These are phyloP conservation scores for Vireo altiloquus DNA, from an alignment of 2,113 vertebrate species.

Conservation along the genomic window DNA sequence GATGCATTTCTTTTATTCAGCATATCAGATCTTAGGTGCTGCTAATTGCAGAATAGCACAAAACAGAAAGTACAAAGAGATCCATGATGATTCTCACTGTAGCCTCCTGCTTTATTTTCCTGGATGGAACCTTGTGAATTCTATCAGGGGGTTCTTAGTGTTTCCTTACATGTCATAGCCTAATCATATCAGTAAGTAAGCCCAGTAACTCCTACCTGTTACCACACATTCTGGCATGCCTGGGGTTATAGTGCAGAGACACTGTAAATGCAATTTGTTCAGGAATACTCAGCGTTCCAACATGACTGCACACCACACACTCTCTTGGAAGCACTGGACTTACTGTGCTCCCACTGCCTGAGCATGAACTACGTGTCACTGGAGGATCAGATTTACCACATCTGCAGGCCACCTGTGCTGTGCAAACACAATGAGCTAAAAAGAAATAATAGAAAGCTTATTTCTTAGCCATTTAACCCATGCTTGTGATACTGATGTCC, in stretches of 20 bases:
- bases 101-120: background rate
- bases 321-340: background rate
- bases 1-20: background rate
- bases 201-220: background rate
- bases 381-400: constrained; percentile 25
- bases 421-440: background rate
- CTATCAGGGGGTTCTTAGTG: background rate
- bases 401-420: constrained; percentile 37
- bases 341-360: fast-evolving
- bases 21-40: background rate
- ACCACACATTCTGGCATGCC: background rate
- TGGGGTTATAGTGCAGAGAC: background rate
- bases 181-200: background rate
- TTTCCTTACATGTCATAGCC: background rate
- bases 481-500: background rate
- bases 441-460: background rate
- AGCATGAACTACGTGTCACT: background rate
- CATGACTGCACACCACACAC: background rate
- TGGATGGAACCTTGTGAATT: background rate
- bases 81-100: background rate
- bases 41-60: background rate
- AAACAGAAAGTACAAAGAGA: background rate
- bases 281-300: background rate
- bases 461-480: background rate
- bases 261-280: background rate